These are phyloP conservation scores for Microctenopoma lineatum DNA, from an alignment of 2,797 vertebrate species.

Conservation along the genomic window DNA sequence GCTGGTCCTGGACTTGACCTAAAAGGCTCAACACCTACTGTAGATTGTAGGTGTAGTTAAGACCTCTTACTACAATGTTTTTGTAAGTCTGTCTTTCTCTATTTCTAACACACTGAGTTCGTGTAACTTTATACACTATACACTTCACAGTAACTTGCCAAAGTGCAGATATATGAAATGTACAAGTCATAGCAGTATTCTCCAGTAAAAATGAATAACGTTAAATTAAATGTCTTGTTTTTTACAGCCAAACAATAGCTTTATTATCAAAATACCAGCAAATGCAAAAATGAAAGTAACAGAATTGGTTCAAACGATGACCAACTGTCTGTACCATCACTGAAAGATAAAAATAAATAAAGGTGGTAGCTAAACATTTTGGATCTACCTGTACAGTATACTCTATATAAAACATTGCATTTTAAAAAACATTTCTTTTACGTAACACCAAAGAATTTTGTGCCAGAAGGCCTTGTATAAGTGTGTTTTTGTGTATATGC, in stretches of 20 bases:
- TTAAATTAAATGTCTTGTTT: not conserved
- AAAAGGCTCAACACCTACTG: not conserved
- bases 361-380: not conserved
- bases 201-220: not conserved
- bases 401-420: constrained; percentile 14
- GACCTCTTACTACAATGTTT: not conserved
- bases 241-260: not conserved
- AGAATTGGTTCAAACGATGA: not conserved
- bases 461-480: constrained; percentile 15
- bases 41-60: not conserved
- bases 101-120: not conserved
- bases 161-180: not conserved
- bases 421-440: constrained; percentile 20
- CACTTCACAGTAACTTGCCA: not conserved
- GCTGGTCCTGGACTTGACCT: not conserved
- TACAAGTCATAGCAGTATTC: constrained; percentile 1
- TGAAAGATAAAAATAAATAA: not conserved
- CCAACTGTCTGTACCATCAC: not conserved
- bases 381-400: not conserved
- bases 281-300: not conserved
- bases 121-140: not conserved
- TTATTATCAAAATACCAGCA: constrained; percentile 22
- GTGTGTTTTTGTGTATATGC: constrained; percentile 11
- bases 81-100: not conserved
- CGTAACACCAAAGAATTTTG: constrained; percentile 11